Base-by-base conservation (phyloP, 2,113 vertebrate species). In the Indicator indicator region DNA sequence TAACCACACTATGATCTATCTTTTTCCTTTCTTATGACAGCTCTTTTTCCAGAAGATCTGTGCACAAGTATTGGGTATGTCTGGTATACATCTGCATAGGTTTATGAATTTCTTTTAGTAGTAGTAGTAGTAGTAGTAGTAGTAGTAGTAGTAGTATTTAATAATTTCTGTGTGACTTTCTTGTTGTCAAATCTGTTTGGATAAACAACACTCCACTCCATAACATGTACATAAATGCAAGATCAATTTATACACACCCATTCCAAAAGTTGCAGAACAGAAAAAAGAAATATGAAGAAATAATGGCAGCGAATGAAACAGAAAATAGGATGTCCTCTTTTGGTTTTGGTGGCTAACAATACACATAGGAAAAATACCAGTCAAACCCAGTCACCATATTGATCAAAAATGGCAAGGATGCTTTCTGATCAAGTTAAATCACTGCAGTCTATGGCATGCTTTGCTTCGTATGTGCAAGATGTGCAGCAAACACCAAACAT, bases 181-280 rank as follows among this genome's bases (percentile, higher is more conserved):
- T 74, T 80, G 50, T 67, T 64, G 63, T 79, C 16, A 2, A 55
- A 48, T 89, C 86, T 91, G 96, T 96, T 96, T 96, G 96, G 96
- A 97, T 97, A 96, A 97, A 97, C 96, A 97, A 96, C 96, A 84
- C 97, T 95, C 86, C 70, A 24, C 74, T 93, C 78, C 14, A 4
- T 75, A 90, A 75, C 68, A 94, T 50, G 32, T 9, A 94, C 54
- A 93, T 36, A 83, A 67, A 96, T 87, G 83, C 69, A 24, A 90
- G 89, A 56, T 89, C 62, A 6, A 38, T 90, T 81, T 33, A 46
- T 59, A 92, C 72, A 70, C 87, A 59, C 86, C 82, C 77, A 36
- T 27, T 79, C 10, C 86, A 15, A 94, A 93, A 75, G 59, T 83
- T 69, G 75, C 72, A 96, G 96, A 96, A 55, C 24, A 54, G 20